Percentiles rank a stretch among this genome's conserved stretches.
These are phyloP conservation scores for Hemitrygon akajei DNA, from an alignment of 2,797 vertebrate species.

Conservation along the genomic window DNA sequence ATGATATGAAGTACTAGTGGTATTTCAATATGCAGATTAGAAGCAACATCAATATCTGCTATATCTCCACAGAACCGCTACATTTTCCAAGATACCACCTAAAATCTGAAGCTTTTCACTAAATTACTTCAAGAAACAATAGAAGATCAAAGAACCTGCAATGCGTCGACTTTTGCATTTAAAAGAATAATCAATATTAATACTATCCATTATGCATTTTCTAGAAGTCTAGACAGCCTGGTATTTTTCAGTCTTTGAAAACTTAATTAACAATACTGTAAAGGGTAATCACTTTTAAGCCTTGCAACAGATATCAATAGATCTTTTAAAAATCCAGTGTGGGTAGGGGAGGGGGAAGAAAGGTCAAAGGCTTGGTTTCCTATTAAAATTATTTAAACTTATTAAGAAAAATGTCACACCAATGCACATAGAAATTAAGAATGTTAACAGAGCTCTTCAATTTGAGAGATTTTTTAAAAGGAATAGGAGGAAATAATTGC, in stretches of 20 bases:
- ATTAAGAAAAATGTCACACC: neutral
- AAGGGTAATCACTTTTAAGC: neutral
- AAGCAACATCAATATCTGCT: neutral
- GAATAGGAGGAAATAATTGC: neutral
- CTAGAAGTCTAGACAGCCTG: neutral
- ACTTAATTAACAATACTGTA: neutral
- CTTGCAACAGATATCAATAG: no score
- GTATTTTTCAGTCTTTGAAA: neutral
- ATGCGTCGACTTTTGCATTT: slow-evolving; percentile 53
- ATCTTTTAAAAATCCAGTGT: no score
- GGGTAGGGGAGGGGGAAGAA: neutral
- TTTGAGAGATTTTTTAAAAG: neutral
- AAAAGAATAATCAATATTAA: slow-evolving; percentile 45
- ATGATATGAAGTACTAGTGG: neutral
- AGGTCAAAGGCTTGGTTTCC: neutral
- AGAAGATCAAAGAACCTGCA: slow-evolving; percentile 49
- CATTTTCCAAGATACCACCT: neutral
- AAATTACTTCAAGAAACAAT: neutral
- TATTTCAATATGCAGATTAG: neutral
- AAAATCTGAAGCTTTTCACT: neutral
- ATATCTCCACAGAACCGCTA: neutral
- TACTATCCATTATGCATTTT: slow-evolving; percentile 35
- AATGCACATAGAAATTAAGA: neutral
- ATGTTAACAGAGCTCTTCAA: neutral
- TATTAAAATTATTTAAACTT: neutral